Evolutionary conservation across 2,113 vertebrate species (phyloP).

Genomic region (Diglossa brunneiventris): DNA sequence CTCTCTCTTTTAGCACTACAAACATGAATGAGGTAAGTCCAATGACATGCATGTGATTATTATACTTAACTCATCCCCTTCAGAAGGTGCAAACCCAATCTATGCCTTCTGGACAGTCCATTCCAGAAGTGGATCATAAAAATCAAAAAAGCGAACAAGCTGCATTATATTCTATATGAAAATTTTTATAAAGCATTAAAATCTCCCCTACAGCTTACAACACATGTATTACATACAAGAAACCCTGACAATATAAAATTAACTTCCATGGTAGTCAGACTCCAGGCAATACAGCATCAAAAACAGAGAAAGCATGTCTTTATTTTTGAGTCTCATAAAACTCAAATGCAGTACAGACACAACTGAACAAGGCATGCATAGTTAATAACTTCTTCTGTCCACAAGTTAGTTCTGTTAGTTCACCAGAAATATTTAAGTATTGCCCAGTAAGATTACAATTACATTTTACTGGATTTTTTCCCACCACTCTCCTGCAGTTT

Average conservation of each 20-base stretch:
- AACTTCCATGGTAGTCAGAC: background rate
- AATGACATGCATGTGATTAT: background rate
- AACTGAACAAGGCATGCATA: background rate
- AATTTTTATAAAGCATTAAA: background rate
- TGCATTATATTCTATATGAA: background rate
- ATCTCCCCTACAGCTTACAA: background rate
- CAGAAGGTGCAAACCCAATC: background rate
- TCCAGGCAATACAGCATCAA: background rate
- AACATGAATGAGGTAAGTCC: background rate
- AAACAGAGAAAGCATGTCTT: slow-evolving; percentile 19
- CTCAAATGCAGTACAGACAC: background rate
- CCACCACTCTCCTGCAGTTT: background rate
- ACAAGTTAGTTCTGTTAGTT: background rate
- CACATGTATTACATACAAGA: background rate
- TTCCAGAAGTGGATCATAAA: background rate
- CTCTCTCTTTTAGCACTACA: slow-evolving; percentile 17
- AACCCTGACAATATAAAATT: background rate
- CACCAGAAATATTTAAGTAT: background rate
- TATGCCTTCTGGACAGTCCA: background rate
- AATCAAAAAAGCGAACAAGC: background rate
- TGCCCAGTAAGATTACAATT: background rate
- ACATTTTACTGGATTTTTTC: background rate
- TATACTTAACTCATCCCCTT: slow-evolving; percentile 21
- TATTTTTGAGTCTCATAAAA: background rate
- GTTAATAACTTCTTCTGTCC: background rate